Evolutionary conservation across 2,797 vertebrate species (phyloP).

Genomic region (Sebastes elongatus): DNA sequence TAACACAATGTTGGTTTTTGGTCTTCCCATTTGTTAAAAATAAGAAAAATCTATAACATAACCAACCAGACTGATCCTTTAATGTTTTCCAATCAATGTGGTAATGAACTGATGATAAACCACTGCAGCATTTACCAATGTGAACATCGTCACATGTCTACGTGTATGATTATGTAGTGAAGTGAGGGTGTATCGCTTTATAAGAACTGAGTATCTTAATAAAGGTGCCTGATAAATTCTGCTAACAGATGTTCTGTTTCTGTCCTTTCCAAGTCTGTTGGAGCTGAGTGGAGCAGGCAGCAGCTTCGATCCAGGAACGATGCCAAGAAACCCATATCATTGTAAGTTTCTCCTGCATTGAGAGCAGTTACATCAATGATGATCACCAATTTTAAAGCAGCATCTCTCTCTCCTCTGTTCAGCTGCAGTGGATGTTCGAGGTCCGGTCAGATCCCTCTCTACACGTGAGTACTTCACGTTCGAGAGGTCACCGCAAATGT

Average conservation of each 20-base stretch:
- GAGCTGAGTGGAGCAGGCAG: conserved; percentile 80
- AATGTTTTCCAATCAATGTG: neutral
- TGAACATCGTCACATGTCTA: neutral
- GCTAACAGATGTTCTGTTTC: neutral
- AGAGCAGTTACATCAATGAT: neutral
- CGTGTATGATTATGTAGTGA: neutral
- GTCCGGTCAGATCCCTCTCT: conserved; percentile 80
- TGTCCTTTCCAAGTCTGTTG: conserved; percentile 66
- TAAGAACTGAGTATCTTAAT: neutral
- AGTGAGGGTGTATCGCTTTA: neutral
- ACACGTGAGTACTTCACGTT: conserved; percentile 69
- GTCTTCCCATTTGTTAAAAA: neutral
- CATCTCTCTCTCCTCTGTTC: neutral
- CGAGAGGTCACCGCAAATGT: neutral
- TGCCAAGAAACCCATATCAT: conserved; percentile 71
- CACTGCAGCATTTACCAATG: neutral
- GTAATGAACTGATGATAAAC: neutral
- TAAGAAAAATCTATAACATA: neutral
- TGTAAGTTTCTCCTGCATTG: conserved; percentile 70
- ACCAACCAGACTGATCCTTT: neutral
- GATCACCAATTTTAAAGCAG: neutral
- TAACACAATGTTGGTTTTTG: neutral
- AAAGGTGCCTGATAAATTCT: neutral
- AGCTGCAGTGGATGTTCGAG: conserved; percentile 74
- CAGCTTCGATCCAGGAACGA: conserved; percentile 72